Conservation (phyloP, 2,113 vertebrate genomes). For the Lagopus muta region DNA sequence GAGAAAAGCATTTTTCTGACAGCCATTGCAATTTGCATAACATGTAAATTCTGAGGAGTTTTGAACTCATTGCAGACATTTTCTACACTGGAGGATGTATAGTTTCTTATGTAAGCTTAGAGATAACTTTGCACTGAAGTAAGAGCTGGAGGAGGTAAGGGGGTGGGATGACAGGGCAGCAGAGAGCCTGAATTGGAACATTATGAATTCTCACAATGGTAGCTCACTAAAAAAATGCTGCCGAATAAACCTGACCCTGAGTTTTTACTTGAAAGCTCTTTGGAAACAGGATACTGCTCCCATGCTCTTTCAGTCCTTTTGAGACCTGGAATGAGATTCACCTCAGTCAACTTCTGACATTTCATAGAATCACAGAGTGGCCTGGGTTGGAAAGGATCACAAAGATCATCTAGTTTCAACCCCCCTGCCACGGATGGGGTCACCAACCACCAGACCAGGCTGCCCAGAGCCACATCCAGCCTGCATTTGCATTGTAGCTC, state of each 20-base stretch:
- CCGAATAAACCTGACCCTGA: conserved; percentile 53
- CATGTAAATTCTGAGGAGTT: neutral
- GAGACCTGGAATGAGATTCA: conserved; percentile 34
- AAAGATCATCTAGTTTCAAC: too few relatives aligned
- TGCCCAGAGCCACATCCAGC: too few relatives aligned
- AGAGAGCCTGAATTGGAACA: conserved; percentile 4
- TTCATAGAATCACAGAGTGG: too few relatives aligned
- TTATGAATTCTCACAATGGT: conserved; percentile 37
- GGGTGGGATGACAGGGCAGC: neutral
- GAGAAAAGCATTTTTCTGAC: neutral
- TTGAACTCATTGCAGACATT: neutral
- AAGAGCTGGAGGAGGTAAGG: neutral
- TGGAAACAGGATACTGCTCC: conserved; percentile 51
- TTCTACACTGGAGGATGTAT: neutral
- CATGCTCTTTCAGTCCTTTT: conserved; percentile 29
- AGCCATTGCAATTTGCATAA: neutral
- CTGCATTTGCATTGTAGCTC: neutral
- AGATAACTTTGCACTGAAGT: conserved; percentile 46
- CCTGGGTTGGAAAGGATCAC: too few relatives aligned
- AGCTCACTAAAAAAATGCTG: conserved; percentile 52
- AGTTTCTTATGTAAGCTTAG: neutral
- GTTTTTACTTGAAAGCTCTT: conserved; percentile 41
- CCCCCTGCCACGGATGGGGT: too few relatives aligned
- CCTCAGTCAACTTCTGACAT: conserved; percentile 10
- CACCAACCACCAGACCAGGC: too few relatives aligned